Evolutionary conservation across 1,140 invertebrate genomes (phyloP), one percentile per base, ranked within the genome.

Genomic region (Danaus melanippus): DNA sequence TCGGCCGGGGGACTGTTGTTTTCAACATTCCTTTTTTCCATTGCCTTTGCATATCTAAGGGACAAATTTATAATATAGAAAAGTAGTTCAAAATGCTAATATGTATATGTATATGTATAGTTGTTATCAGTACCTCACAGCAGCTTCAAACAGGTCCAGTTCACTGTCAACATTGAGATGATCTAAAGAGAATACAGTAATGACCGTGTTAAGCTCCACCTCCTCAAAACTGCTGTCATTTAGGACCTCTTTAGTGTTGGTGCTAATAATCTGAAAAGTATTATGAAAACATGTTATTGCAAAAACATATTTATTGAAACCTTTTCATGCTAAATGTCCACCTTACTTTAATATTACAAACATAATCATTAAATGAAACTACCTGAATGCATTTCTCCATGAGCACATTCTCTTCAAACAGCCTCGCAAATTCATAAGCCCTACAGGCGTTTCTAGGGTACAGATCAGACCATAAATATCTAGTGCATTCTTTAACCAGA

Each of bases 341-440:
- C 21, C 7, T 32, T 32, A 32, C 15, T 15, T 15, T 15, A 32
- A 32, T 32, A 7, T 32, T 32, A 5, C 4, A 32, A 32, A 32
- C 21, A 4, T 32, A 32, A 32, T 32, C 7, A 32, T 48, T 12
- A 11, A 49, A 41, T 51, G 11, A 42, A 47, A 12, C 43, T 86
- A 92, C 91, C 86, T 92, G 89, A 74, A 93, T 87, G 81, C 94
- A 95, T 82, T 94, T 94, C 15, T 94, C 91, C 90, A 94, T 93
- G 0, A 96, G 78, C 8, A 91, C 88, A 51, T 92, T 92, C 70
- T 95, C 94, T 58, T 95, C 94, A 82, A 95, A 96, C 0, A 96
- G 79, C 58, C 92, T 92, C 0, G 94, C 93, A 89, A 96, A 95
- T 72, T 95, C 94, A 75, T 94, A 95, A 8, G 94, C 93, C 58